Percentiles rank a stretch among this genome's conserved stretches.
Conservation (phyloP, 1,140 invertebrate species). For the Panagrolaimus sp. region DNA sequence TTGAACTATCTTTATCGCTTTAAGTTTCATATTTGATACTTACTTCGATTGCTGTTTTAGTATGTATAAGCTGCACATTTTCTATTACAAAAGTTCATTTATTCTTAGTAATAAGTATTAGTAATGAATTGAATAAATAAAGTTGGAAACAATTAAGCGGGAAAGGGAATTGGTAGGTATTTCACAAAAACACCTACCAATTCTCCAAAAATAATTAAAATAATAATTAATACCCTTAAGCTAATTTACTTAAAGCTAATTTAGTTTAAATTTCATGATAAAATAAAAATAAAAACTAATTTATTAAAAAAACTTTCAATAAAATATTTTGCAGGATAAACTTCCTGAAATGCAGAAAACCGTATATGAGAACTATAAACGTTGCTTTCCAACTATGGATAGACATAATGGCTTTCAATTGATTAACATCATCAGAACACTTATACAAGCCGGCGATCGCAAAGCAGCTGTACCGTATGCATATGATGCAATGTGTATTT, state of each 20-base stretch:
- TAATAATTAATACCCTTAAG: background rate
- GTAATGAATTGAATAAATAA: too few relatives aligned
- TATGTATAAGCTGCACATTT: too few relatives aligned
- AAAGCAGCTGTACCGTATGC: slow-evolving; percentile 23
- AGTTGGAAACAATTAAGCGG: too few relatives aligned
- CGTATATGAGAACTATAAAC: slow-evolving; percentile 25
- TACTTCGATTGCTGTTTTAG: too few relatives aligned
- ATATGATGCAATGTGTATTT: slow-evolving; percentile 29
- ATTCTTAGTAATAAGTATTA: too few relatives aligned
- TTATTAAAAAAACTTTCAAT: background rate
- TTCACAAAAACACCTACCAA: too few relatives aligned
- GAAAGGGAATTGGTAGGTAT: too few relatives aligned
- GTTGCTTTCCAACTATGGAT: slow-evolving; percentile 26
- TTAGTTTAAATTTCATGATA: background rate
- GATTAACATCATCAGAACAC: slow-evolving; percentile 2
- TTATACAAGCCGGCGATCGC: slow-evolving; percentile 24
- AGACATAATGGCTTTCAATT: slow-evolving; percentile 19
- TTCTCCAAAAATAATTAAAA: too few relatives aligned
- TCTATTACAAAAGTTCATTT: too few relatives aligned
- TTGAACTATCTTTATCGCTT: too few relatives aligned
- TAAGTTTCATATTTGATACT: too few relatives aligned
- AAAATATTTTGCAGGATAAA: background rate
- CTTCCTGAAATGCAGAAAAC: background rate
- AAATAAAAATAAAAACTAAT: too few relatives aligned
- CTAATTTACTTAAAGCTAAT: background rate